Base-by-base conservation (phyloP, 2,797 vertebrate species). In the Pseudochirops corinnae region DNA sequence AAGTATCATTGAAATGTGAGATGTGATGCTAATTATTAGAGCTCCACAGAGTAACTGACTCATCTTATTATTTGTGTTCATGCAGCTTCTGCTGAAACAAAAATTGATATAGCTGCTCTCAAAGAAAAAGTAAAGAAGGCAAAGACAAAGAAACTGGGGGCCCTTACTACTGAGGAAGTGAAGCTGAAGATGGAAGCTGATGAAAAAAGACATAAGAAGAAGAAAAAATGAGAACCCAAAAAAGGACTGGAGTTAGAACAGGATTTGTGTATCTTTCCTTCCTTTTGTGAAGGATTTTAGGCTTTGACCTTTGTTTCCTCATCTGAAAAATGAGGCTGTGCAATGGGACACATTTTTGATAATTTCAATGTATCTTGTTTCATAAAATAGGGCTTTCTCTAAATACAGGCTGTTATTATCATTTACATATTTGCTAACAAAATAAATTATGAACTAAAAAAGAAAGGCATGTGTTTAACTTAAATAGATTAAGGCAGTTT, bases 101-200 rank as follows among this genome's bases (percentile, higher is more conserved):
- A 99, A 98, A 99, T 99, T 97, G 99, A 99, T 98, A 98, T 99
- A 33, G 98, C 99, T n/a, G 99, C 99, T 58, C 99, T 99, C 96
- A 99, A 99, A 98, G 99, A 99, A 29, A 99, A 99, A 96, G 99
- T 99, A 92, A 99, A 99, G 98, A 99, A 99, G 96, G 99, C 99
- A 58, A 99, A 99, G 98, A 99, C 98, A 52, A 99, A 99, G 98
- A 99, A 99, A 97, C 99, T 99, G 50, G 99, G 99, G 62, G 99
- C 99, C 90, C 99, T 99, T 29, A 98, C 99, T 1, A 96, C 98
- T 55, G 99, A 98, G 96, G 99, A 99, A 87, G 97, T 98, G 0
- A 98, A 99, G 31, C 97, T 99, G 96, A 98, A 98, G 97, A 97
- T 98, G 96, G 98, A 98, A 96, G 95, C 97, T 92, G 98, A 97